Evolutionary conservation across 2,888 invertebrate genomes (phyloP), one percentile per base, ranked within the genome.

Genomic region (Entomobrya multifasciata): DNA sequence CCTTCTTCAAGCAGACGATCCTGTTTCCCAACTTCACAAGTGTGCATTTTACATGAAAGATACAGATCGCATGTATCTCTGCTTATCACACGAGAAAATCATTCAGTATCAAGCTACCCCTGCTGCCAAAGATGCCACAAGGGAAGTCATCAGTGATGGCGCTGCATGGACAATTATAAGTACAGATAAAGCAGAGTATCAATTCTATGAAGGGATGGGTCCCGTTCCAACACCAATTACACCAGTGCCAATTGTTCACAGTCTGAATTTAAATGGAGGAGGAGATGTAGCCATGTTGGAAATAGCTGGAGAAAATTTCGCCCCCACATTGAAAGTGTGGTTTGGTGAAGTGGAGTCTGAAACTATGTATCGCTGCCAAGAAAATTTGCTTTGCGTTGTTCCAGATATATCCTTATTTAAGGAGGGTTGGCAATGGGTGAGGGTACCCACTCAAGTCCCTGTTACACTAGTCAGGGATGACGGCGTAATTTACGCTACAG

Each of bases 41-140:
- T 99, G 99, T 94, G 99, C 99, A 70, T 99, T 99, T 93, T 99
- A 98, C 93, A 98, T 99, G 97, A 99, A 99, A 93, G 99, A 99
- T 93, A 99, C 99, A 0, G 99, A 99, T 92, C 94, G 98, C 88
- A 99, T 99, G 98, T 99, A 99, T 93, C 95, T 99, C 81, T 99
- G 99, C 92, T 94, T 99, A 44, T 98, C 98, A 0, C 99, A 99
- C 93, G 99, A 99, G 92, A 95, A 99, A 91, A 99, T 99, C 91
- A 99, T 99, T 91, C 99, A 99, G 93, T 99, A 99, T 93, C 99
- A 99, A 93, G 94, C 94, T 87, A 86, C 93, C 25, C 93, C 93
- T 8, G 93, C 93, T 91, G 93, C 93, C 10, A 93, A 93, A 89
- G 94, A 94, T 87, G 92, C 92, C 0, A 93, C 92, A 90, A 93